Base-by-base conservation (phyloP, 1,140 invertebrate species). In the Leptonema lineaticorne region DNA sequence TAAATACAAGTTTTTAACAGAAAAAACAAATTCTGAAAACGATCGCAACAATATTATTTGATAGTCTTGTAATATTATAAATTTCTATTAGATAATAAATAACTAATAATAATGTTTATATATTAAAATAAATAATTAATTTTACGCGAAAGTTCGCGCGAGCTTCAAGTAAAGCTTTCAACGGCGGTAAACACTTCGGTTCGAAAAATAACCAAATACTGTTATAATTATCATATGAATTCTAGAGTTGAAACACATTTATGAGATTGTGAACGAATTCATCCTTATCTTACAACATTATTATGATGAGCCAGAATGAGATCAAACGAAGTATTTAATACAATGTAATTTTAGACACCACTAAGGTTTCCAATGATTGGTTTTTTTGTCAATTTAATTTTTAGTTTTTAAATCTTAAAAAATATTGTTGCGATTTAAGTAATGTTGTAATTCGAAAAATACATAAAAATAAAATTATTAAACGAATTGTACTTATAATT, bases 111-210 rank as follows among this genome's bases (percentile, higher is more conserved):
- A 16, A 48, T 8, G 18, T 16, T 16, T 20, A 41, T 41, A 41
- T 41, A 4, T 41, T 41, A 6, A 53, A 53, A 22, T 4, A 53
- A 22, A 11, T 9, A 53, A 11, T 18, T 11, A 53, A 9, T 53
- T 53, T 20, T 18, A 11, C 5, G 48, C 16, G 5, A 11, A 20
- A 9, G 22, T 53, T 26, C 11, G 22, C 2, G 16, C 9, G 2
- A 26, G 11, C 48, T 9, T n/a, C 57, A n/a, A n/a, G n/a, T 65
- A 69, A 69, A 69, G 9, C 57, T 50, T 37, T 69, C 63, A 66
- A 69, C 57, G 45, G 18, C 14, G 62, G 62, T 69, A 69, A 69
- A 69, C 68, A 69, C 63, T 66, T 18, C 18, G 27, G 16, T 14
- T 20, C 26, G 29, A 46, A 48, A 63, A 45, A 41, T 22, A 11